These are phyloP conservation scores for Alsophila aescularia DNA, from an alignment of 2,888 invertebrate species.

Conservation along the genomic window DNA sequence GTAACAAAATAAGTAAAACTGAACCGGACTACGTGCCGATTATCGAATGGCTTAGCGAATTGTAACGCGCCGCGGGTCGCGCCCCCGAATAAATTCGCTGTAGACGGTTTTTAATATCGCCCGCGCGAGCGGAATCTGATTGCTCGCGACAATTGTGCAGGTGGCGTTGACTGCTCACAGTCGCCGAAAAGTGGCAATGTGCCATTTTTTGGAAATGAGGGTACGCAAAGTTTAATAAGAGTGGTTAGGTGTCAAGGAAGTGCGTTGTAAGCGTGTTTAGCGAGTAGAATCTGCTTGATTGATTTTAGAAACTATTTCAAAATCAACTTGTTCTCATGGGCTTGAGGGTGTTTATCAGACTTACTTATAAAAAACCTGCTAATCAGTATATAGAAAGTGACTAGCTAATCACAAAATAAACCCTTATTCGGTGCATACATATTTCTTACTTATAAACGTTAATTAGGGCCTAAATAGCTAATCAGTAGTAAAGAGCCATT, in stretches of 20 bases:
- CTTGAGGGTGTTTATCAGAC: too few relatives aligned
- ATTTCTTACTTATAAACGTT: too few relatives aligned
- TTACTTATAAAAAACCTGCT: too few relatives aligned
- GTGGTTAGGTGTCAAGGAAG: neutral
- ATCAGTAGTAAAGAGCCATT: too few relatives aligned
- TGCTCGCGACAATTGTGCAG: conserved; percentile 50
- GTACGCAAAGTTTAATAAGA: neutral
- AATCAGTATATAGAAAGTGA: too few relatives aligned
- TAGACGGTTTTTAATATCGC: conserved; percentile 62
- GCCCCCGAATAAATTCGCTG: conserved; percentile 50
- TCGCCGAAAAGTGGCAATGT: conserved; percentile 9
- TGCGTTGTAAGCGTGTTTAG: neutral
- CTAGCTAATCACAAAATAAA: too few relatives aligned
- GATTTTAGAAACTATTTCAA: too few relatives aligned
- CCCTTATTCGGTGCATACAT: too few relatives aligned
- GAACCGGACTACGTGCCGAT: neutral
- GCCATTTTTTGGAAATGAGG: neutral
- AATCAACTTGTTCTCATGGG: too few relatives aligned
- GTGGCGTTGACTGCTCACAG: conserved; percentile 46
- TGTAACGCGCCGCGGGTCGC: conserved; percentile 32
- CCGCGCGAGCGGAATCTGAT: conserved; percentile 43
- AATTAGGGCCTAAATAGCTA: too few relatives aligned
- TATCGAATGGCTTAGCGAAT: conserved; percentile 1
- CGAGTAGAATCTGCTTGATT: too few relatives aligned
- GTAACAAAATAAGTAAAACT: neutral